Conservation (phyloP, 2,888 invertebrate genomes). For the Perizoma affinitatum region DNA sequence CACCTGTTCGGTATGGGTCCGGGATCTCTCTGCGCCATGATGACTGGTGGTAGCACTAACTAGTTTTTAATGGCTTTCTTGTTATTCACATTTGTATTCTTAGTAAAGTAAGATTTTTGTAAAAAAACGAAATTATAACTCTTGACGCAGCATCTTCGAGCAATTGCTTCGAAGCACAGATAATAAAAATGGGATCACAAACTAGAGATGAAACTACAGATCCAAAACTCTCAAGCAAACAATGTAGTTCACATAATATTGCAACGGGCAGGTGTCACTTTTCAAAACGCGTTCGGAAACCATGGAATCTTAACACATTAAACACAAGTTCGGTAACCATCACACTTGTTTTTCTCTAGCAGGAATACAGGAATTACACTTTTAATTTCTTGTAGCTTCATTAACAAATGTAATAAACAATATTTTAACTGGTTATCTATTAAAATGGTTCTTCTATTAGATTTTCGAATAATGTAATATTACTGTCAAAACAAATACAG, state of each 20-base stretch:
- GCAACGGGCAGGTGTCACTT: conserved; percentile 2
- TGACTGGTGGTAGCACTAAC: conserved; percentile 36
- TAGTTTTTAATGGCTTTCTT: conserved; percentile 29
- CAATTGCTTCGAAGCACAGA: conserved; percentile 31
- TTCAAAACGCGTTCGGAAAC: conserved; percentile 7
- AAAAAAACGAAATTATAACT: conserved; percentile 28
- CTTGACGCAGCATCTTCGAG: conserved; percentile 42
- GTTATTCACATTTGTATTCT: conserved; percentile 33
- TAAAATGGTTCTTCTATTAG: no score
- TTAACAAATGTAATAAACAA: no score
- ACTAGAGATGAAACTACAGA: no score
- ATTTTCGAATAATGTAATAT: no score
- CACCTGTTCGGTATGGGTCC: conserved; percentile 93
- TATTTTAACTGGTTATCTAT: no score
- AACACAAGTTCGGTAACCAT: no score
- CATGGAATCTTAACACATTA: no score
- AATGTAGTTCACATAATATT: neutral
- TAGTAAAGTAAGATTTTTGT: conserved; percentile 17
- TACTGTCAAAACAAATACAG: no score
- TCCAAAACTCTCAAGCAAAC: no score
- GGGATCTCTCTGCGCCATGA: conserved; percentile 69
- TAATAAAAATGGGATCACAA: conserved; percentile 15
- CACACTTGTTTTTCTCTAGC: no score
- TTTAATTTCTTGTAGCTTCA: no score
- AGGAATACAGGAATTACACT: no score